phyloP scores from a whole-genome alignment of 1,140 invertebrate genomes.

The Yoshiicerus persimilis region DNA sequence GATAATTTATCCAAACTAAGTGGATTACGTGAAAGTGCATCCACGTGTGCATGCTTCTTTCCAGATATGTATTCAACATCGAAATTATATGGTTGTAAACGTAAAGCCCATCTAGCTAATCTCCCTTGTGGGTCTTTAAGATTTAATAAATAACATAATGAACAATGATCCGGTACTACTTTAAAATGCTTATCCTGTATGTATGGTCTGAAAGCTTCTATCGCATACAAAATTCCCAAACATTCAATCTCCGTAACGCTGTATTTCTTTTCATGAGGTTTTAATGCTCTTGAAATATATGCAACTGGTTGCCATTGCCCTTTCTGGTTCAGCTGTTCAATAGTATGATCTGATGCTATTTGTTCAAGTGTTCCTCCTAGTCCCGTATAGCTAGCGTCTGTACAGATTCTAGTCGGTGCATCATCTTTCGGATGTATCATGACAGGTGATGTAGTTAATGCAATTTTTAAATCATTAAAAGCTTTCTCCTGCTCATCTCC shows the following conservation, averaged over 20 bases:
- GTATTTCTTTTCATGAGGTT: slow-evolving; percentile 52
- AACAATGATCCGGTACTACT: slow-evolving; percentile 58
- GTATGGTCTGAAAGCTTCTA: slow-evolving; percentile 54
- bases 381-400: neutral
- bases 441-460: neutral
- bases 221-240: slow-evolving; percentile 55
- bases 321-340: neutral
- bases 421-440: slow-evolving; percentile 26
- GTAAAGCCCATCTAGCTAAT: slow-evolving; percentile 45
- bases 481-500: neutral
- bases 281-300: neutral
- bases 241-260: slow-evolving; percentile 54
- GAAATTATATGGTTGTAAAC: slow-evolving; percentile 34
- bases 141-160: no score
- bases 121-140: neutral
- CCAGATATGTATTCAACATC: slow-evolving; percentile 46
- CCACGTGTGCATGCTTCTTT: neutral
- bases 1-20: neutral
- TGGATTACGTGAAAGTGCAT: neutral
- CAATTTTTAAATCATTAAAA: neutral
- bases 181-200: slow-evolving; percentile 53
- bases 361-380: neutral
- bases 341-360: neutral
- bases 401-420: neutral
- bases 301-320: no score